A percentile compares a stretch with the other conserved stretches of the same genome.
Conservation (phyloP, 2,888 invertebrate species). For the Pseudococcus longispinus region DNA sequence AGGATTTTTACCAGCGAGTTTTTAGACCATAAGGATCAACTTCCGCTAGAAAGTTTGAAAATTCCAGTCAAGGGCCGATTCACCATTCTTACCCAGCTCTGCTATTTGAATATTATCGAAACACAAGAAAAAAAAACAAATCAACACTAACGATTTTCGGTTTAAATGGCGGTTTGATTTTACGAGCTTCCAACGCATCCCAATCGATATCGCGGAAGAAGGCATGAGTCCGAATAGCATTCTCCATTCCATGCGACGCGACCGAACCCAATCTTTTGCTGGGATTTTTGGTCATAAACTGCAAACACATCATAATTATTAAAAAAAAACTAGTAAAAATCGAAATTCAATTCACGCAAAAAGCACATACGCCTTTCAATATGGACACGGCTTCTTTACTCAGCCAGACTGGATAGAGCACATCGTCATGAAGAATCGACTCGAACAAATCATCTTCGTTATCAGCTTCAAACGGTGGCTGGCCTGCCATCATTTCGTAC, state of each 20-base stretch:
- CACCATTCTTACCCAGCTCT: too few species aligned
- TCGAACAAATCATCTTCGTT: slow-evolving; percentile 99
- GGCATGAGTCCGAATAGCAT: slow-evolving; percentile 86
- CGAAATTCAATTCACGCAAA: neutral
- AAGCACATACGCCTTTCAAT: slow-evolving; percentile 69
- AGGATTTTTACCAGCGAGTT: too few species aligned
- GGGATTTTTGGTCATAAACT: slow-evolving; percentile 98
- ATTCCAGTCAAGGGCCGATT: too few species aligned
- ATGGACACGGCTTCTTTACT: slow-evolving; percentile 89
- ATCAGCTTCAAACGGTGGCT: slow-evolving; percentile 99
- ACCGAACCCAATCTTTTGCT: slow-evolving; percentile 92
- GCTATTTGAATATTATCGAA: too few species aligned
- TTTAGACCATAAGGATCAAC: too few species aligned
- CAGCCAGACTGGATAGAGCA: slow-evolving; percentile 97
- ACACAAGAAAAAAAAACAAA: slow-evolving; percentile 59
- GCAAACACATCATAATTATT: slow-evolving; percentile 59
- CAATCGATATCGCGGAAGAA: slow-evolving; percentile 97
- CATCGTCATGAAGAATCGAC: slow-evolving; percentile 97
- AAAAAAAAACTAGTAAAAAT: slow-evolving; percentile 9
- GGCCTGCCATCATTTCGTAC: slow-evolving; percentile 99
- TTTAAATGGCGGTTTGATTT: slow-evolving; percentile 95
- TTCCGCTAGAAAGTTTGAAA: too few species aligned
- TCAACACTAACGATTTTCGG: slow-evolving; percentile 90
- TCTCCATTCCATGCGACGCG: slow-evolving; percentile 74
- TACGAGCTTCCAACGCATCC: slow-evolving; percentile 88